phyloP scores from a whole-genome alignment of 2,888 invertebrate genomes.

The Cylloceria caligata region DNA sequence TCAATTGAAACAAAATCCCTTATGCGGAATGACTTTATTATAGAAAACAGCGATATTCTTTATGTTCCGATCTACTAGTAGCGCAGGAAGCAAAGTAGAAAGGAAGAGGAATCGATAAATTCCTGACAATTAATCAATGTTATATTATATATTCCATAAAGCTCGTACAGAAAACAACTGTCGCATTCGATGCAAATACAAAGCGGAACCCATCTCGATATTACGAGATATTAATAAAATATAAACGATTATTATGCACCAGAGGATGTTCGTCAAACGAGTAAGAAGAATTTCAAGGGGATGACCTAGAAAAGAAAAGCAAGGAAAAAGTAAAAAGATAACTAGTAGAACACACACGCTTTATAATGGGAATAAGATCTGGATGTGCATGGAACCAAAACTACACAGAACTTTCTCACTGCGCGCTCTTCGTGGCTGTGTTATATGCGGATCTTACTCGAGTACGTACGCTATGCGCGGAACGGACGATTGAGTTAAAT shows the following conservation, averaged over 20 bases:
- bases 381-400: conserved; percentile 83
- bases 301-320: conserved; percentile 82
- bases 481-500: conserved; percentile 58
- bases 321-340: conserved; percentile 82
- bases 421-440: conserved; percentile 22
- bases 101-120: too few relatives aligned
- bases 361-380: conserved; percentile 77
- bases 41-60: not conserved
- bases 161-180: too few relatives aligned
- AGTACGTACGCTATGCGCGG: conserved; percentile 48
- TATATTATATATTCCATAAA: too few relatives aligned
- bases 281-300: conserved; percentile 75
- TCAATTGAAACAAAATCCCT: not conserved
- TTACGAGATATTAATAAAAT: too few relatives aligned
- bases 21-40: not conserved
- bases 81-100: not conserved
- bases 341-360: conserved; percentile 74
- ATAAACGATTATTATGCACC: too few relatives aligned
- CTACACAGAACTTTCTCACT: conserved; percentile 81
- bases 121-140: too few relatives aligned
- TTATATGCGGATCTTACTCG: conserved; percentile 22
- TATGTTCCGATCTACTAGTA: not conserved
- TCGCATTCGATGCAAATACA: too few relatives aligned
- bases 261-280: conserved; percentile 9
- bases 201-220: too few relatives aligned